Percentiles rank a stretch among this genome's conserved stretches.
phyloP scores from a whole-genome alignment of 2,797 vertebrate genomes.

The Bovichtus diacanthus region DNA sequence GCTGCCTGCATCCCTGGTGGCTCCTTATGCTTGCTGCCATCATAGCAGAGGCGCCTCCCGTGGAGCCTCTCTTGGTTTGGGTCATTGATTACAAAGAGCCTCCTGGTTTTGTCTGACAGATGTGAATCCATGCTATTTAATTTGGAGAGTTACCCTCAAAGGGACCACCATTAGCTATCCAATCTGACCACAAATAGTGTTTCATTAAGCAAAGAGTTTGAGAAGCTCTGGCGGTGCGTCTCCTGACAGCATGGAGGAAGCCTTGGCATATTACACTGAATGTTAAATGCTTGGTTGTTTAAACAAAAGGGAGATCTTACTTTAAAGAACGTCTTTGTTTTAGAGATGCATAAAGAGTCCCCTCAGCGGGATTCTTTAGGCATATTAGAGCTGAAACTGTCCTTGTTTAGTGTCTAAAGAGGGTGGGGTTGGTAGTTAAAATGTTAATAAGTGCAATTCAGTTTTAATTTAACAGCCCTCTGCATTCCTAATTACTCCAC shows the following conservation, averaged over 20 bases:
- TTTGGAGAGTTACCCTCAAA: conserved; percentile 89
- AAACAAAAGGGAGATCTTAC: conserved; percentile 86
- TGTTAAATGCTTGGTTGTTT: conserved; percentile 85
- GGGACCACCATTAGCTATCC: conserved; percentile 88
- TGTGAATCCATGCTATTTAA: conserved; percentile 90
- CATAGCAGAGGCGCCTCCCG: conserved; percentile 78
- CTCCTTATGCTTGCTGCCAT: conserved; percentile 83
- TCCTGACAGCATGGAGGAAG: conserved; percentile 77
- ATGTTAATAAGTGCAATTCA: conserved; percentile 91
- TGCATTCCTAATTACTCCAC: conserved; percentile 91
- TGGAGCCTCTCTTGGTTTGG: conserved; percentile 86
- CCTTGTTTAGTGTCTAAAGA: conserved; percentile 87
- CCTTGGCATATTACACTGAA: conserved; percentile 77
- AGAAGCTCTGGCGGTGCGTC: conserved; percentile 75
- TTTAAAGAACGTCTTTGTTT: conserved; percentile 84
- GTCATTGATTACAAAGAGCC: conserved; percentile 91
- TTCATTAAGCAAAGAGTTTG: conserved; percentile 85
- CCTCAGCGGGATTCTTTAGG: conserved; percentile 81
- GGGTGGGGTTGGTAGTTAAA: conserved; percentile 90
- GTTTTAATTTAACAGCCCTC: conserved; percentile 91
- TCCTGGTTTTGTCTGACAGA: conserved; percentile 91
- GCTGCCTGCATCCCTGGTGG: conserved; percentile 83
- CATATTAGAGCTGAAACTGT: conserved; percentile 86
- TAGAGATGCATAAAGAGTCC: conserved; percentile 81
- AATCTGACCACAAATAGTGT: conserved; percentile 89